Percentiles rank a stretch among this genome's conserved stretches.
phyloP scores from a whole-genome alignment of 64 coral and sea anemone genomes.

The Trachythela sp. region DNA sequence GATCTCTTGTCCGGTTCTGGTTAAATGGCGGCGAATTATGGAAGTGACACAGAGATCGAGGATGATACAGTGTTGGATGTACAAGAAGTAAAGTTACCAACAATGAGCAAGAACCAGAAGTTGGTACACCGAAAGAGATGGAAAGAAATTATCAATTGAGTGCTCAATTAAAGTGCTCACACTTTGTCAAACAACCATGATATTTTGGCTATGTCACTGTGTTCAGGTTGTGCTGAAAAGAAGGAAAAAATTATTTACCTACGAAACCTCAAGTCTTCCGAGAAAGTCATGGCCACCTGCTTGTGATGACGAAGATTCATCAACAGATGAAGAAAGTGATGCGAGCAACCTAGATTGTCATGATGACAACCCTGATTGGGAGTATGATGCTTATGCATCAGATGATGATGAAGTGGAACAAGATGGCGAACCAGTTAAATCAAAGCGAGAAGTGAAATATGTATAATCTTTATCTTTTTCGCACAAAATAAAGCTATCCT shows the following conservation, averaged over 20 bases:
- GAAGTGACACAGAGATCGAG: neutral
- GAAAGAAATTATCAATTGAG: neutral
- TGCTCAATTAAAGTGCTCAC: too few species aligned
- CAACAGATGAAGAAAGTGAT: conserved; percentile 2
- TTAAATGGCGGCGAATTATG: neutral
- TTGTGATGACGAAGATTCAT: conserved; percentile 5
- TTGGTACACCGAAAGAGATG: neutral
- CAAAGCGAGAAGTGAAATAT: neutral
- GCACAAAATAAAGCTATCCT: neutral
- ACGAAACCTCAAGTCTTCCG: neutral
- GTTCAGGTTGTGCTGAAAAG: neutral
- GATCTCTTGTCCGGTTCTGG: too few species aligned
- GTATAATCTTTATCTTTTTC: neutral
- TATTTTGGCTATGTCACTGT: neutral
- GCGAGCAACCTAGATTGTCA: neutral
- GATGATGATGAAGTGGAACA: neutral
- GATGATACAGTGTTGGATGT: neutral
- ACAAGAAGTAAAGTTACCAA: neutral
- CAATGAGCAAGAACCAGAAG: neutral
- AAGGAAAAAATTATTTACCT: neutral
- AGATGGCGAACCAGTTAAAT: neutral
- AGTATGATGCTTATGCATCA: neutral
- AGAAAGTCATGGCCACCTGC: conserved; percentile 7
- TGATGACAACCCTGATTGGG: conserved; percentile 6
- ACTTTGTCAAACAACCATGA: neutral